Conservation (phyloP, 2,113 vertebrate species). For the Genyomyrus donnyi region DNA sequence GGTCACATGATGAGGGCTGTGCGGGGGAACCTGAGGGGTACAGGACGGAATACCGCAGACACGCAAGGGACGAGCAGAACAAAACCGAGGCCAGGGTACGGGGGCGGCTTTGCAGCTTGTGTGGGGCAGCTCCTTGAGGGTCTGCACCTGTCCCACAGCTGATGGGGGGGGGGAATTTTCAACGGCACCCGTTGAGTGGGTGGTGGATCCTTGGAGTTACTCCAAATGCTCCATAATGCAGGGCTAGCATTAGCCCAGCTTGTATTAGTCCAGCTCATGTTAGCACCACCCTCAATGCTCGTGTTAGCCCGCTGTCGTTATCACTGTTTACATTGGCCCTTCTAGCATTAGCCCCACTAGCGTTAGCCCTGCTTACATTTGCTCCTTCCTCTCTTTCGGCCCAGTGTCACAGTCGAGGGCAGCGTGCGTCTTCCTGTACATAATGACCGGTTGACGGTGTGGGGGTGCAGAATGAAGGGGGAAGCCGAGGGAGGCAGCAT, state of each 20-base stretch:
- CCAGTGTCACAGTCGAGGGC: not conserved
- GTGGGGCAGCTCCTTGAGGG: not conserved
- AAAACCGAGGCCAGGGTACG: not conserved
- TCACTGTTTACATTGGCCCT: not conserved
- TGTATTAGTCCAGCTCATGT: not conserved
- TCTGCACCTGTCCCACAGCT: constrained; percentile 12
- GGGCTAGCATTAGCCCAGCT: not conserved
- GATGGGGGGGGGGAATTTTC: not conserved
- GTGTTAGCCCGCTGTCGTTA: not conserved
- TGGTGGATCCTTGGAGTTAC: not conserved
- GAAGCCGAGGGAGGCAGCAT: not conserved
- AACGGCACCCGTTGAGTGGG: not conserved
- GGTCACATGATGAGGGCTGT: not conserved
- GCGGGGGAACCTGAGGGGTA: not conserved
- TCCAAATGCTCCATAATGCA: not conserved
- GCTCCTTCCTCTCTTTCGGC: not conserved
- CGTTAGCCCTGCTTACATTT: not conserved
- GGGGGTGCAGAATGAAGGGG: too few species aligned
- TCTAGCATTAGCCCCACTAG: not conserved
- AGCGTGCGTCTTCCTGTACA: not conserved
- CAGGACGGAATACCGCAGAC: not conserved
- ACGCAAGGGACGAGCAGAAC: not conserved
- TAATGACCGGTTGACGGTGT: not conserved
- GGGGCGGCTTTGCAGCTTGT: not conserved
- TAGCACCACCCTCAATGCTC: not conserved